Conservation (phyloP, 2,888 invertebrate genomes). For the Stictocephala bisonia region DNA sequence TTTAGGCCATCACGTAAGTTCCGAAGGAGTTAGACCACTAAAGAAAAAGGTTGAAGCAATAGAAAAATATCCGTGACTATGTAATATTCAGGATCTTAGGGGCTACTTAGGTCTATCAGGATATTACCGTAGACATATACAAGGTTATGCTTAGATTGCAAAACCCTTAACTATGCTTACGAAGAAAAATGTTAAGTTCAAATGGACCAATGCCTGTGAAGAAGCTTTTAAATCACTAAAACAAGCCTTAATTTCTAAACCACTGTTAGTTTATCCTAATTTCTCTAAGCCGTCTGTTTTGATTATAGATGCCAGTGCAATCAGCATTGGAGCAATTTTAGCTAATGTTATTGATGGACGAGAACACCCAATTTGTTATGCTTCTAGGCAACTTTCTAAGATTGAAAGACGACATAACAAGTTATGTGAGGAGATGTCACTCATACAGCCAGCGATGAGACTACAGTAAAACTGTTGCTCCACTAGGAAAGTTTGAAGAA, state of each 20-base stretch:
- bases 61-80: neutral
- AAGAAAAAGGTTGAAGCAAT: slow-evolving; percentile 56
- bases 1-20: slow-evolving; percentile 58
- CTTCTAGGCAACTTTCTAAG: too few relatives aligned
- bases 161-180: slow-evolving; percentile 56
- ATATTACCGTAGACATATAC: slow-evolving; percentile 60
- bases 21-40: slow-evolving; percentile 57
- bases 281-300: slow-evolving; percentile 53
- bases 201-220: slow-evolving; percentile 53
- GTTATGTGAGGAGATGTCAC: too few relatives aligned
- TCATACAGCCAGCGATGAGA: too few relatives aligned
- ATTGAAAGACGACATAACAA: too few relatives aligned
- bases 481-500: too few relatives aligned
- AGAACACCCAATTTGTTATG: too few relatives aligned
- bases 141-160: slow-evolving; percentile 54
- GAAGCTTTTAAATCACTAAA: slow-evolving; percentile 52
- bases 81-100: slow-evolving; percentile 49
- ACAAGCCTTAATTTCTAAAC: too few relatives aligned
- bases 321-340: slow-evolving; percentile 58
- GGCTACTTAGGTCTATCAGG: slow-evolving; percentile 58
- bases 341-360: slow-evolving; percentile 48
- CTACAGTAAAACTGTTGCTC: too few relatives aligned
- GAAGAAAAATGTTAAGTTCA: slow-evolving; percentile 52
- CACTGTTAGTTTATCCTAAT: slow-evolving; percentile 54
- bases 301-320: slow-evolving; percentile 55